phyloP scores from a whole-genome alignment of 2,113 vertebrate species.

The Stegostoma tigrinum region DNA sequence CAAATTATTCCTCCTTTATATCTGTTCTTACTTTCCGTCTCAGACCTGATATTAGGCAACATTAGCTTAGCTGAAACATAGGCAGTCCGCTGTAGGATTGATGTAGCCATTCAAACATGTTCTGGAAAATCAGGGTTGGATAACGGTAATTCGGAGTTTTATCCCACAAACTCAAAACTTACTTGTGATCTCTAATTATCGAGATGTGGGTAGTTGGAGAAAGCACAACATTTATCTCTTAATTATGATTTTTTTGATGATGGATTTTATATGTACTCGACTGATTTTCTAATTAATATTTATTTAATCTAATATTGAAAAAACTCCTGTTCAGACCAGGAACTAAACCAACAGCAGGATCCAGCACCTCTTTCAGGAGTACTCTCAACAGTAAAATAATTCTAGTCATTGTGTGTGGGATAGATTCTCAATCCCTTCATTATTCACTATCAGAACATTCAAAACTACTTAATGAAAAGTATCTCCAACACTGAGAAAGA shows the following conservation, averaged over 20 bases:
- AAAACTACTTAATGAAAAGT: not conserved
- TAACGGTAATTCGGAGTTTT: not conserved
- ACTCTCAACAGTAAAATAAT: not conserved
- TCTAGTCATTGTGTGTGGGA: not conserved
- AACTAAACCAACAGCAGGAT: not conserved
- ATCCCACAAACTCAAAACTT: not conserved
- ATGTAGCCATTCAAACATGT: not conserved
- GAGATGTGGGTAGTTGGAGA: not conserved
- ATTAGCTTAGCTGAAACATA: not conserved
- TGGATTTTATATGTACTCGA: not conserved
- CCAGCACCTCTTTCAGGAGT: not conserved
- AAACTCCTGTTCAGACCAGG: not conserved
- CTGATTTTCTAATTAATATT: constrained; percentile 1
- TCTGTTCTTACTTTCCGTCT: not conserved
- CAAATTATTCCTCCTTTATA: not conserved
- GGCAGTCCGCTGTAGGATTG: not conserved
- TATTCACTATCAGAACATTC: not conserved
- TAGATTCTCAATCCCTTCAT: not conserved
- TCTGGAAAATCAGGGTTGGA: not conserved
- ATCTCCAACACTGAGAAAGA: not conserved
- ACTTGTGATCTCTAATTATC: not conserved
- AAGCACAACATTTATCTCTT: not conserved
- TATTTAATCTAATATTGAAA: not conserved
- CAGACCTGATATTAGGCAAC: not conserved
- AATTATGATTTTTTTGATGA: not conserved